A percentile compares a stretch with the other conserved stretches of the same genome.
phyloP scores from a whole-genome alignment of 2,113 vertebrate species.

The Psittacara wagleri region DNA sequence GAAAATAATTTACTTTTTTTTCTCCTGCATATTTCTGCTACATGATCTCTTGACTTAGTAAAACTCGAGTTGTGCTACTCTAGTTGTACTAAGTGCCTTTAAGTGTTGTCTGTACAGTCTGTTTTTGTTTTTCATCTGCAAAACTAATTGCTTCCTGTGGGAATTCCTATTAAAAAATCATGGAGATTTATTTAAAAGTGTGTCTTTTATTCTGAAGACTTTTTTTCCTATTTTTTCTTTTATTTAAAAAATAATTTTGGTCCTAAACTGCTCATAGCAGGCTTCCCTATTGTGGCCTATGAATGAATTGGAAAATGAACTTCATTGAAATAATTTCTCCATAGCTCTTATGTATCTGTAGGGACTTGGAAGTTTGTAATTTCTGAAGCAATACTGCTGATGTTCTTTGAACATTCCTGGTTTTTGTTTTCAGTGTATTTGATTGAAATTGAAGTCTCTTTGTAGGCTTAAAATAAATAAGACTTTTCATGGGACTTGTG shows the following conservation, averaged over 20 bases:
- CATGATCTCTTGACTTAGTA: background rate
- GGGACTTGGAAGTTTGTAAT: background rate
- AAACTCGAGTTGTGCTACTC: too few relatives aligned
- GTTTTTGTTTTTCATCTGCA: background rate
- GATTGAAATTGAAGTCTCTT: background rate
- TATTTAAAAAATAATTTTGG: background rate
- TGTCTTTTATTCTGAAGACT: background rate
- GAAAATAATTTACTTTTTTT: background rate
- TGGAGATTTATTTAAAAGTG: background rate
- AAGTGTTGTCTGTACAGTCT: background rate
- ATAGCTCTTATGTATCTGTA: fast-evolving
- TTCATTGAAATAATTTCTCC: background rate
- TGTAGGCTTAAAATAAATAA: background rate
- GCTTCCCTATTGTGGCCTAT: background rate
- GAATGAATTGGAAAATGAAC: background rate
- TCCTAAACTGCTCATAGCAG: background rate
- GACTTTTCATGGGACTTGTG: background rate
- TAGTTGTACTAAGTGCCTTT: background rate
- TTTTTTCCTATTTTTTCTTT: background rate
- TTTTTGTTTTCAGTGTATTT: background rate
- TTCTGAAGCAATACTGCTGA: background rate
- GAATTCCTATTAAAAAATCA: background rate
- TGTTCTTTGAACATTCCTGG: background rate
- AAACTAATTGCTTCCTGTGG: background rate
- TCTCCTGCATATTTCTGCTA: background rate